These are phyloP conservation scores for Xenopus tropicalis DNA, from an alignment of 2,113 vertebrate species.

Conservation along the genomic window DNA sequence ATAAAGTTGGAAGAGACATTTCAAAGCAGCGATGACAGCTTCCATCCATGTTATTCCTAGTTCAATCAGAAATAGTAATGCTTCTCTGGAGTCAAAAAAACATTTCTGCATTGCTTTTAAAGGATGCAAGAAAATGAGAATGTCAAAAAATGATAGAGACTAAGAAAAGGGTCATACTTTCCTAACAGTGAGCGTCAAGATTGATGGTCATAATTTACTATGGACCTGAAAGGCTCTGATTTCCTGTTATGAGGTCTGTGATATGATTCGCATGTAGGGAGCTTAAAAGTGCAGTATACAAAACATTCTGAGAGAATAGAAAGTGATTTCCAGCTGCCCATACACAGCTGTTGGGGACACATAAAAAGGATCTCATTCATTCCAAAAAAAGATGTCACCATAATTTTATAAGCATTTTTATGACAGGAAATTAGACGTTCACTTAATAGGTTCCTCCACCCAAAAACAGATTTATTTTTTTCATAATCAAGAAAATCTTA, in stretches of 20 bases:
- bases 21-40: slow-evolving; percentile 26
- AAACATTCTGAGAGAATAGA: slow-evolving; percentile 10
- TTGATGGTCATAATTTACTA: slow-evolving; percentile 28
- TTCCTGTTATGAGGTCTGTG: slow-evolving; percentile 6
- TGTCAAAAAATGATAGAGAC: slow-evolving; percentile 40
- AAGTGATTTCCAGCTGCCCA: no score
- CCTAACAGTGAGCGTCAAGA: slow-evolving; percentile 11
- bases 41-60: slow-evolving; percentile 30
- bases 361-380: no score
- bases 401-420: no score
- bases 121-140: slow-evolving; percentile 39
- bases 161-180: slow-evolving; percentile 15
- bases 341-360: no score
- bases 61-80: slow-evolving; percentile 33
- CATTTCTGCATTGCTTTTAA: slow-evolving; percentile 34
- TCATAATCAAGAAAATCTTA: no score
- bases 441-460: no score
- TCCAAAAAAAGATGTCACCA: no score
- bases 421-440: no score
- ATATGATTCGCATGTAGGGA: slow-evolving; percentile 12
- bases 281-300: slow-evolving; percentile 15
- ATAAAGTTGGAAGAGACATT: slow-evolving; percentile 19
- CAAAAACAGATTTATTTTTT: no score
- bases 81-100: slow-evolving; percentile 31
- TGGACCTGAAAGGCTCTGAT: slow-evolving; percentile 23